Evolutionary conservation across 1,140 invertebrate genomes (phyloP).

Genomic region (Drosophila cardini): DNA sequence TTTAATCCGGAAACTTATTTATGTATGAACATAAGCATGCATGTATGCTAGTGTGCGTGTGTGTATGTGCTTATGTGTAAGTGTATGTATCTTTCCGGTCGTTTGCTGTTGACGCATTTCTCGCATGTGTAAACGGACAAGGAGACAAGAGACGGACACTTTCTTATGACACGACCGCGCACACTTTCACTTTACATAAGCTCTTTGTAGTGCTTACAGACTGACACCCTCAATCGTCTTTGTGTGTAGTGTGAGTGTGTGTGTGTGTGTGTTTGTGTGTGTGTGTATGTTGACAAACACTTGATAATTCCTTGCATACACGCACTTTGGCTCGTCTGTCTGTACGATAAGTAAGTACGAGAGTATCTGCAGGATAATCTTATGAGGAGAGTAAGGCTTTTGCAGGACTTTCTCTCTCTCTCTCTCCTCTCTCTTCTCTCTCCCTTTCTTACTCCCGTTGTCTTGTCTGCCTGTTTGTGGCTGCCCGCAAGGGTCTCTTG

Average conservation of each 20-base stretch:
- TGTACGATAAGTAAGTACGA: constrained; percentile 50
- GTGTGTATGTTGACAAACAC: constrained; percentile 72
- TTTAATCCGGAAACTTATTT: constrained; percentile 81
- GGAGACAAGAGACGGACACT: constrained; percentile 50
- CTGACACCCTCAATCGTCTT: constrained; percentile 37
- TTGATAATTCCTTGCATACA: constrained; percentile 81
- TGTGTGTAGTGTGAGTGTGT: constrained; percentile 11
- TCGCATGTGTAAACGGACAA: constrained; percentile 48
- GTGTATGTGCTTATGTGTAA: background rate
- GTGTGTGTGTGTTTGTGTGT: constrained; percentile 21
- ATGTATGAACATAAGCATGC: constrained; percentile 56
- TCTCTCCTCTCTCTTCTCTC: too few relatives aligned
- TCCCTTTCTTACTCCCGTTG: background rate
- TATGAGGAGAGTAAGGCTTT: constrained; percentile 26
- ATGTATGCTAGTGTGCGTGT: background rate
- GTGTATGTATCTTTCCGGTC: constrained; percentile 65
- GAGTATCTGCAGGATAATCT: constrained; percentile 61
- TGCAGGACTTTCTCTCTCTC: constrained; percentile 7
- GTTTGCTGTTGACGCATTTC: constrained; percentile 74
- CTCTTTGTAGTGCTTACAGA: constrained; percentile 63
- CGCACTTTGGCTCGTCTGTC: constrained; percentile 68
- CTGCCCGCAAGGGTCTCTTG: constrained; percentile 66
- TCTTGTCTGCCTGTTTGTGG: constrained; percentile 47
- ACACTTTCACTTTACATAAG: constrained; percentile 82
- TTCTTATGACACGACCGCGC: constrained; percentile 77